phyloP scores from a whole-genome alignment of 2,797 vertebrate genomes.

The Crocodylus rhombifer region DNA sequence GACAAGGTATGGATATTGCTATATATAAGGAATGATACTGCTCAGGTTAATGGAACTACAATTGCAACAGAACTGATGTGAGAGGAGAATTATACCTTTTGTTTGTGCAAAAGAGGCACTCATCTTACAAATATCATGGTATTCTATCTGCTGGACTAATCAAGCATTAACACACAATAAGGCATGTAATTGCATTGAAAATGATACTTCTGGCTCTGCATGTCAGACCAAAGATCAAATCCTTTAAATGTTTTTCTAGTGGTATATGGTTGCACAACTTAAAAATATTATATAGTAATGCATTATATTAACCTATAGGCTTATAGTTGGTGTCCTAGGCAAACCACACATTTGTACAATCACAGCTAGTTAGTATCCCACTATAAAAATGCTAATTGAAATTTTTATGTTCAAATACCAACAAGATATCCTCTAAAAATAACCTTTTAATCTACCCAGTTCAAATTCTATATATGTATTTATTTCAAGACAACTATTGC shows the following conservation, averaged over 20 bases:
- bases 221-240: not conserved
- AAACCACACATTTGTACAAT: not conserved
- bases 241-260: not conserved
- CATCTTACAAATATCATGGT: not conserved
- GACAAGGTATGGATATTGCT: not conserved
- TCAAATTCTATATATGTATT: not conserved
- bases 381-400: not conserved
- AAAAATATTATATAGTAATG: not conserved
- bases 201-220: not conserved
- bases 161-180: not conserved
- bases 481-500: not conserved
- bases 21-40: not conserved
- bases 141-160: not conserved
- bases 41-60: not conserved
- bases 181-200: not conserved
- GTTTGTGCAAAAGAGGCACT: not conserved
- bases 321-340: not conserved
- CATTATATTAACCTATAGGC: not conserved
- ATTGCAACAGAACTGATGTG: too few relatives aligned
- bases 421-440: not conserved
- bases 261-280: not conserved
- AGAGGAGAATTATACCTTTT: not conserved
- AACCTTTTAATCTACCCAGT: not conserved
- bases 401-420: not conserved
- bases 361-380: rapidly evolving